Base-by-base conservation (phyloP, 2,888 invertebrate genomes). In the Alsophila aescularia region DNA sequence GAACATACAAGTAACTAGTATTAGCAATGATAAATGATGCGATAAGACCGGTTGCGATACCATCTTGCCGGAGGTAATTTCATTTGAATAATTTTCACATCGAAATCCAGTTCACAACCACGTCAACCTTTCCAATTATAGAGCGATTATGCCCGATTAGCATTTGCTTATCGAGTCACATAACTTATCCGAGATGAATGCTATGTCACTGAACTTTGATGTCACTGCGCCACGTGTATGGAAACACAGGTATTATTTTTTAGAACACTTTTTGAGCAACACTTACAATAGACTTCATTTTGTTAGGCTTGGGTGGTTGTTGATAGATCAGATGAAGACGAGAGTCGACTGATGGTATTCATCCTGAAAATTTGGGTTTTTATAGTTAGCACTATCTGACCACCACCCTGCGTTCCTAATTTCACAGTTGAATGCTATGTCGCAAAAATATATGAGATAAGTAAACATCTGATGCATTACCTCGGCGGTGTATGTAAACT, bases 241-340 rank as follows among this genome's bases (percentile, higher is more conserved):
- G 44, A 31, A 35, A 50, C 39, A 36, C 24, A 41, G 37, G 14
- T 31, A 10, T 35, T 2, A 18, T 24, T 9, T 31, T 47, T 10
- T 34, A 40, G 50, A 68, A 52, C 64, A 62, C 59, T 64, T 39
- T 35, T 60, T 52, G 29, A 31, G 9, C 35, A 52, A 62, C 75
- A 90, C 91, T 90, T 87, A 91, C 91, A 81, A 89, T 77, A 68
- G 80, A 84, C 79, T 88, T 90, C 91, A 91, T 91, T 81, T 80
- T 87, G 72, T 66, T 73, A 66, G 56, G 56, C 64, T 74, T 79
- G 68, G 65, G 66, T 75, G 75, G 67, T 77, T 67, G 67, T 75
- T 63, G 68, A 73, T 77, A 70, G 73, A 76, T 72, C 72, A 76
- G 75, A 70, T 68, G 72, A 74, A 64, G 75, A 72, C 73, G 73